A percentile compares a stretch with the other conserved stretches of the same genome.
Conservation (phyloP, 2,797 vertebrate genomes). For the Notolabrus celidotus region DNA sequence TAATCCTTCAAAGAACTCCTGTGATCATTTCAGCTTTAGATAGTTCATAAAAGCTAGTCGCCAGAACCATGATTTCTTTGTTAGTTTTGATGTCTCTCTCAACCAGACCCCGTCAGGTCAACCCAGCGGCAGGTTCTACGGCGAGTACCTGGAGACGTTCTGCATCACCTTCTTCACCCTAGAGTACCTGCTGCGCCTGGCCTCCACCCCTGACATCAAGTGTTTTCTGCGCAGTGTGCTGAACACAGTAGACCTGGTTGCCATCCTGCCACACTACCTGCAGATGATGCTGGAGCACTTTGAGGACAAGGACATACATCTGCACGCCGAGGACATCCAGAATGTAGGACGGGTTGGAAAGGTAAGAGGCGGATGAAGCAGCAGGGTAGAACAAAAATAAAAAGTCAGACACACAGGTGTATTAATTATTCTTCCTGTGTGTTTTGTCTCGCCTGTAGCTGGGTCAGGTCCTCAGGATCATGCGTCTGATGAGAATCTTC, state of each 20-base stretch:
- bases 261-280: constrained; percentile 93
- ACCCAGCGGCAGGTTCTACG: constrained; percentile 80
- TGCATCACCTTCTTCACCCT: constrained; percentile 94
- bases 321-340: constrained; percentile 87
- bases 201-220: constrained; percentile 89
- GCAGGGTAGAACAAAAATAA: no score
- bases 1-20: no score
- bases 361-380: constrained; percentile 31
- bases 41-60: no score
- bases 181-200: constrained; percentile 92
- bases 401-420: background rate
- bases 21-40: no score
- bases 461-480: constrained; percentile 94
- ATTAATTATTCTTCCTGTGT: background rate
- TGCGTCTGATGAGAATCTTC: constrained; percentile 96
- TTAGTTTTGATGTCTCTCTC: background rate
- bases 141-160: constrained; percentile 88
- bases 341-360: constrained; percentile 90
- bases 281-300: constrained; percentile 90
- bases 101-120: constrained; percentile 62
- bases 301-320: constrained; percentile 76
- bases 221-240: constrained; percentile 88
- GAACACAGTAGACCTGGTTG: constrained; percentile 93
- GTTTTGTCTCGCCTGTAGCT: constrained; percentile 70
- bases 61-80: background rate